phyloP scores from a whole-genome alignment of 2,113 vertebrate species.

The Crotophaga sulcirostris region DNA sequence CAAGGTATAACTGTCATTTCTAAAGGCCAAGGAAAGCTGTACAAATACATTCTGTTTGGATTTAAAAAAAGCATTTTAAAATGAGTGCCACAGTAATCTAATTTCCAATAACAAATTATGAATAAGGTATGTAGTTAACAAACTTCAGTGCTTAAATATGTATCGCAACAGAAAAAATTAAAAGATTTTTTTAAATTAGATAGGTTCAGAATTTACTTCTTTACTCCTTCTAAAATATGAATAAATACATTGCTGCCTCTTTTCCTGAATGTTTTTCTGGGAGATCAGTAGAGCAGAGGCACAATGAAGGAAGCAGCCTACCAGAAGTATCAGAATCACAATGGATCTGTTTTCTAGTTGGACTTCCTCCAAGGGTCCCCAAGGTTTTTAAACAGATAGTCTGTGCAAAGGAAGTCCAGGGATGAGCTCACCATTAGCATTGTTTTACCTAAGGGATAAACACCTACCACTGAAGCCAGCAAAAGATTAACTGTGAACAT shows the following conservation, averaged over 20 bases:
- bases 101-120: neutral
- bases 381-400: slow-evolving; percentile 55
- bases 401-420: slow-evolving; percentile 51
- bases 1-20: slow-evolving; percentile 97
- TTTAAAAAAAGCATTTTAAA: neutral
- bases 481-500: neutral
- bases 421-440: slow-evolving; percentile 45
- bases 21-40: slow-evolving; percentile 97
- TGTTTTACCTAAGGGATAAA: slow-evolving; percentile 45
- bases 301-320: slow-evolving; percentile 30
- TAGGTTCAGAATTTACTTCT: neutral
- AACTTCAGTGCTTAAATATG: neutral
- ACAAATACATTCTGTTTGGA: slow-evolving; percentile 92
- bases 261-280: slow-evolving; percentile 12
- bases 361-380: slow-evolving; percentile 54
- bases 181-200: neutral
- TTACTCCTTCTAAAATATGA: neutral
- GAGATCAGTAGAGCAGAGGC: neutral
- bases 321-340: slow-evolving; percentile 23
- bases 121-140: neutral
- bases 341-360: slow-evolving; percentile 43
- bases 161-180: neutral
- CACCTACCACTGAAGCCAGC: neutral
- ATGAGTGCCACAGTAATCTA: neutral
- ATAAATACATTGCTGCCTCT: neutral